Percentiles rank a stretch among this genome's conserved stretches.
Evolutionary conservation across 2,888 invertebrate genomes (phyloP).

Genomic region (Heteromurus nitidus): DNA sequence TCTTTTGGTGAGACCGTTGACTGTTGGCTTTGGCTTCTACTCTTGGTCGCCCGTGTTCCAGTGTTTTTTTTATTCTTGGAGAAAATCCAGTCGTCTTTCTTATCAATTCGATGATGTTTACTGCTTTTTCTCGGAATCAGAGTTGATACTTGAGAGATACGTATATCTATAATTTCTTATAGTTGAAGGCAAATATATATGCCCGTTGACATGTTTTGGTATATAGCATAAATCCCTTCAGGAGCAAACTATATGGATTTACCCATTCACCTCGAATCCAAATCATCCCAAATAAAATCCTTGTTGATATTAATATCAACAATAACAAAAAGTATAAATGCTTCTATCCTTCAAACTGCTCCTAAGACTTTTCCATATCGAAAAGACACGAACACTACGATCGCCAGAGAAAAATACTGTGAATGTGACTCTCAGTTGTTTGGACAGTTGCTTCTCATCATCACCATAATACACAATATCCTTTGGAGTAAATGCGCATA

Average conservation of each 20-base stretch:
- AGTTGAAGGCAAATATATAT: too few relatives aligned
- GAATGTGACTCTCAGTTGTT: slow-evolving; percentile 10
- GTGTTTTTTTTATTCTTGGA: slow-evolving; percentile 1
- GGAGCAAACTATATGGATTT: too few relatives aligned
- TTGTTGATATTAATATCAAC: neutral
- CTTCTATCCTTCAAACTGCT: neutral
- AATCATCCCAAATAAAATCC: neutral
- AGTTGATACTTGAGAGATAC: too few relatives aligned
- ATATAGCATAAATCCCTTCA: too few relatives aligned
- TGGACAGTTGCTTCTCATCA: slow-evolving; percentile 44
- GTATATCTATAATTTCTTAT: too few relatives aligned
- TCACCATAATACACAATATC: neutral
- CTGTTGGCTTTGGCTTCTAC: neutral
- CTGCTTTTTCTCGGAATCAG: slow-evolving; percentile 7
- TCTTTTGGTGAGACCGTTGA: neutral
- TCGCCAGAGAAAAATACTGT: slow-evolving; percentile 7
- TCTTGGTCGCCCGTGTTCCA: neutral
- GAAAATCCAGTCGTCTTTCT: slow-evolving; percentile 37
- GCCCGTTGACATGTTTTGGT: too few relatives aligned
- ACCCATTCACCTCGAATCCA: too few relatives aligned
- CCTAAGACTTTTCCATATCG: slow-evolving; percentile 38
- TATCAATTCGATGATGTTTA: slow-evolving; percentile 18
- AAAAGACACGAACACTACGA: slow-evolving; percentile 50
- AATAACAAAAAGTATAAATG: neutral
- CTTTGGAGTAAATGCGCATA: neutral